Evolutionary conservation across 2,888 invertebrate genomes (phyloP).

Genomic region (Acanthopleura granulata): DNA sequence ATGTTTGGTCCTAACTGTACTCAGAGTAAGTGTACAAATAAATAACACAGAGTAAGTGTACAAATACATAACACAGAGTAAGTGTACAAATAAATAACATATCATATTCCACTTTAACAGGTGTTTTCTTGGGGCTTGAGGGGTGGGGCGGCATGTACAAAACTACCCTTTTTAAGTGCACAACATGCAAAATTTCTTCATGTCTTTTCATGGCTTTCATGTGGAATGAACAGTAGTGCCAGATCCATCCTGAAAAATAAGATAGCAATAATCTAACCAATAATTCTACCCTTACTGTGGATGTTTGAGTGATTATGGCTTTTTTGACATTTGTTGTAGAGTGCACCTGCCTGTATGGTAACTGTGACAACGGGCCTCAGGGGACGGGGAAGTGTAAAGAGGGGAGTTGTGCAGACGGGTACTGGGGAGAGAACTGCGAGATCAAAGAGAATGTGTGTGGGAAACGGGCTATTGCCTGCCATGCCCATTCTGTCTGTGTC

Average conservation of each 20-base stretch:
- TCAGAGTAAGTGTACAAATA: constrained; percentile 36
- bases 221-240: not conserved
- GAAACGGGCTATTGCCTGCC: constrained; percentile 35
- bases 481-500: constrained; percentile 48
- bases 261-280: no score
- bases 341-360: constrained; percentile 53
- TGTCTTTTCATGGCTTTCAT: no score
- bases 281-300: not conserved
- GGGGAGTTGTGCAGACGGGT: constrained; percentile 32
- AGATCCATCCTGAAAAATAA: no score
- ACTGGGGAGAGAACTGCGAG: constrained; percentile 51
- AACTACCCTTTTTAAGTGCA: no score
- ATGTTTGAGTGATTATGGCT: not conserved
- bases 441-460: constrained; percentile 30
- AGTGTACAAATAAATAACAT: constrained; percentile 17
- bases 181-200: no score
- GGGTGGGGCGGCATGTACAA: no score
- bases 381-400: constrained; percentile 47
- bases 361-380: constrained; percentile 44
- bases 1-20: constrained; percentile 48
- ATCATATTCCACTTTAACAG: no score
- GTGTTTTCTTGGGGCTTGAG: no score
- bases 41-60: constrained; percentile 27
- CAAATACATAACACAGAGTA: constrained; percentile 18
- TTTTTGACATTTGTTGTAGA: constrained; percentile 35